Evolutionary conservation across 2,797 vertebrate species (phyloP).

Genomic region (Betta splendens): DNA sequence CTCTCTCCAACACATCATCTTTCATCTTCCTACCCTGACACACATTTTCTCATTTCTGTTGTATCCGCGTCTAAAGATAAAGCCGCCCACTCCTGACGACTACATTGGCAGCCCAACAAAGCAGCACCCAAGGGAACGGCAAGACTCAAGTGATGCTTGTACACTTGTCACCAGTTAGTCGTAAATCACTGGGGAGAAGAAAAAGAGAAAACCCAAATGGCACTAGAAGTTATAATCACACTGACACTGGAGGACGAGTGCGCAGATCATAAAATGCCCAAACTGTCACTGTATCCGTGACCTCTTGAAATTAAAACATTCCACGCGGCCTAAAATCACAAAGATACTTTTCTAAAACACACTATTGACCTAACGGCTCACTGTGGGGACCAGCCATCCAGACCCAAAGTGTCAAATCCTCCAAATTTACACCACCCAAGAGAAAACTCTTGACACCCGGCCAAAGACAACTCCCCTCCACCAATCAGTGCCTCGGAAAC

Average conservation of each 20-base stretch:
- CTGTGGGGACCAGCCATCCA: constrained; percentile 23
- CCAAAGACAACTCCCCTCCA: constrained; percentile 54
- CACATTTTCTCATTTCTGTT: constrained; percentile 29
- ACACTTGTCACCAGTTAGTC: constrained; percentile 38
- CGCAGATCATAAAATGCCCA: constrained; percentile 3
- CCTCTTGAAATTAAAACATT: constrained; percentile 35
- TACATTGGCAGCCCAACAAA: constrained; percentile 53
- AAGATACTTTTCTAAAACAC: too few species aligned
- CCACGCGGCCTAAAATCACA: constrained; percentile 25
- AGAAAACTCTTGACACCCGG: constrained; percentile 43
- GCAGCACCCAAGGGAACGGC: constrained; percentile 42
- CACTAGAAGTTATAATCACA: constrained; percentile 6
- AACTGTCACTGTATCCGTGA: constrained; percentile 3
- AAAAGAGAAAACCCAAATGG: constrained; percentile 13
- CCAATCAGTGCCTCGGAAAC: constrained; percentile 47
- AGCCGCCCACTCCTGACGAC: constrained; percentile 67
- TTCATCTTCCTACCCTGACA: constrained; percentile 18
- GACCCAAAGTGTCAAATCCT: constrained; percentile 47
- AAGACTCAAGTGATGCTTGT: constrained; percentile 34
- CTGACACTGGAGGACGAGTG: constrained; percentile 14
- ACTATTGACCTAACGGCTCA: constrained; percentile 57
- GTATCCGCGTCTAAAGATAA: constrained; percentile 61
- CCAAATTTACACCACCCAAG: constrained; percentile 57
- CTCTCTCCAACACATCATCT: constrained; percentile 28
- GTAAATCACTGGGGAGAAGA: constrained; percentile 35